A percentile compares a stretch with the other conserved stretches of the same genome.
phyloP scores from a whole-genome alignment of 2,113 vertebrate genomes.

The Phaetusa simplex region DNA sequence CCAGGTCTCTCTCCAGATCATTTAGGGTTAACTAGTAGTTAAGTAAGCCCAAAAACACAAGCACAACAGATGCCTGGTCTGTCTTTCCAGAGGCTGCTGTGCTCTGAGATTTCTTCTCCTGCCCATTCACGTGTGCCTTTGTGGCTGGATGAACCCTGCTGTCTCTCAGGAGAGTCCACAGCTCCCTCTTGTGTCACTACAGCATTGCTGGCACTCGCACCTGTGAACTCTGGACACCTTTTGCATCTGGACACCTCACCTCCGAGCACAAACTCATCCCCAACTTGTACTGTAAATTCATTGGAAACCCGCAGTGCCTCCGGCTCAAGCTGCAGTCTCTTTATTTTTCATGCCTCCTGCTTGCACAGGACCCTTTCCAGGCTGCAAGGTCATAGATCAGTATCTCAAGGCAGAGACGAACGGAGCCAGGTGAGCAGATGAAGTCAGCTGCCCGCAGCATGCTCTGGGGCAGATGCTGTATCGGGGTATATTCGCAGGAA shows the following conservation, averaged over 20 bases:
- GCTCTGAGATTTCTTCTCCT: neutral
- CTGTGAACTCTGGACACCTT: neutral
- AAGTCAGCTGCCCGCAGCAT: neutral
- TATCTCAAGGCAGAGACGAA: neutral
- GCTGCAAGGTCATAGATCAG: neutral
- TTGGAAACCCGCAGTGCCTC: neutral
- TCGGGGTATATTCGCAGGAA: neutral
- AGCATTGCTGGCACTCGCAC: neutral
- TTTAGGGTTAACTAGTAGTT: neutral
- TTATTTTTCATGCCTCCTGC: neutral
- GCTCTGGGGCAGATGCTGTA: neutral
- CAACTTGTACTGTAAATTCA: neutral
- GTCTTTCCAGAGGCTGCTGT: neutral
- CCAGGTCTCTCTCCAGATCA: neutral
- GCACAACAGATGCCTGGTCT: neutral
- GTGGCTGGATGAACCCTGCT: neutral
- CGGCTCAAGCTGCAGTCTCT: neutral
- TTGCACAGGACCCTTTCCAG: neutral
- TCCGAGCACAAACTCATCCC: neutral
- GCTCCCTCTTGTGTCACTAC: conserved; percentile 50
- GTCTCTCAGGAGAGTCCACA: neutral
- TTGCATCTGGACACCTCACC: neutral
- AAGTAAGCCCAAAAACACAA: neutral
- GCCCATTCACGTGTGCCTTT: neutral
- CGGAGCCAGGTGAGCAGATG: fast-evolving